Base-by-base conservation (phyloP, 2,797 vertebrate species). In the Sebastes melanostomus region DNA sequence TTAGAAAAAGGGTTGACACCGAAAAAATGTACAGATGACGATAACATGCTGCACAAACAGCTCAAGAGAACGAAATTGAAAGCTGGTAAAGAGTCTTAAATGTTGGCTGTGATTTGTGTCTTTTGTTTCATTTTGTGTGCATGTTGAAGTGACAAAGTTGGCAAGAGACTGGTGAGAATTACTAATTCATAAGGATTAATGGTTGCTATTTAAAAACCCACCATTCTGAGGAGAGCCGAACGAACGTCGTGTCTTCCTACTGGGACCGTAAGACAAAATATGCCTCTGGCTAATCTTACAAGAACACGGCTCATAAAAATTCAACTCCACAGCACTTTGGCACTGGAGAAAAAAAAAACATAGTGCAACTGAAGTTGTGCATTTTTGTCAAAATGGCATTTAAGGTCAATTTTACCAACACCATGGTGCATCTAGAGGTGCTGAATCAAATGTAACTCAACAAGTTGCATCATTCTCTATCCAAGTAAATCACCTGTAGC, bases 161-260 rank as follows among this genome's bases (percentile, higher is more conserved):
- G 85, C 82, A 75, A 80, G 83, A 91, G 76, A 86, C 90, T 80
- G 82, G 80, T 58, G 85, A 88, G 89, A 82, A 93, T 93, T 85
- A 92, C 81, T 84, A 88, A 94, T 94, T 92, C 87, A 92, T 87
- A 69, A 91, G 85, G 90, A 94, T 93, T 93, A 93, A 95, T 94
- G 88, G 85, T 77, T 87, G 83, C 89, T 93, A 92, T 93, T 93
- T 91, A 92, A 92, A 90, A 89, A 85, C 80, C 32, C 22, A 77
- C 65, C 81, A 82, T 81, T 85, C 70, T 66, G 78, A 80, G 75
- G 63, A 80, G 78, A 88, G 81, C 54, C 46, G 20, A 83, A 11
- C 1, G 65, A 81, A 71, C 30, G 38, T 6, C 71, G 77, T 61
- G 72, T 87, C 87, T 82, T 87, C 81, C 87, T 86, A 24, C 80